Conservation (phyloP, 2,113 vertebrate species). For the Cyanistes caeruleus region DNA sequence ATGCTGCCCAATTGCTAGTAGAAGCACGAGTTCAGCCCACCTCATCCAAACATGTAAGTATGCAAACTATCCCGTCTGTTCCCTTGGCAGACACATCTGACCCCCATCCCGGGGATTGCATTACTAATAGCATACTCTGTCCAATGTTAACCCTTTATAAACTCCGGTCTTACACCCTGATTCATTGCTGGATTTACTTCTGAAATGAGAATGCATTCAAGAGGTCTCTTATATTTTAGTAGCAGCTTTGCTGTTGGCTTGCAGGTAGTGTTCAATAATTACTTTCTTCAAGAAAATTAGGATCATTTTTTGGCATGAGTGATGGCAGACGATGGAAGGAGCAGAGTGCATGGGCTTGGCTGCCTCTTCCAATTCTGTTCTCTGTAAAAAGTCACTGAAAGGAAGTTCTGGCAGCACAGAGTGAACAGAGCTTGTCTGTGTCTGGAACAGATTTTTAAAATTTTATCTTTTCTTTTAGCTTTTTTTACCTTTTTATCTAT, state of each 20-base stretch:
- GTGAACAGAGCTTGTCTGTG: neutral
- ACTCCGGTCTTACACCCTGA: neutral
- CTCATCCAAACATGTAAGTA: conserved; percentile 88
- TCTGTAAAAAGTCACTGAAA: neutral
- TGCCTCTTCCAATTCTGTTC: neutral
- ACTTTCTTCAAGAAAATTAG: neutral
- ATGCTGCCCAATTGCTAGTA: conserved; percentile 90
- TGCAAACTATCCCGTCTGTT: neutral
- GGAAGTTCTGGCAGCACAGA: neutral
- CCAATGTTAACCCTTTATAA: neutral
- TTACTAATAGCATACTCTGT: neutral
- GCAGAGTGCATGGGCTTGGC: neutral
- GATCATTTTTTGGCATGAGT: neutral
- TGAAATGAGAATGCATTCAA: neutral
- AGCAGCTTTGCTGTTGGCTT: neutral
- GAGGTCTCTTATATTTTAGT: neutral
- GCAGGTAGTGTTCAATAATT: neutral
- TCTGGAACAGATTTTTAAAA: neutral
- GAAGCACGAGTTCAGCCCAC: conserved; percentile 92
- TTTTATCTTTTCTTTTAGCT: neutral
- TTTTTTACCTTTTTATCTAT: neutral
- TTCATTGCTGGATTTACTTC: neutral
- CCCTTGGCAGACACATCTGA: conserved; percentile 47
- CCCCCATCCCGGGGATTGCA: neutral
- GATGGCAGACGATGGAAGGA: neutral